Evolutionary conservation across 2,888 invertebrate genomes (phyloP), one percentile per base, ranked within the genome.

Genomic region (Phyto melanocephala): DNA sequence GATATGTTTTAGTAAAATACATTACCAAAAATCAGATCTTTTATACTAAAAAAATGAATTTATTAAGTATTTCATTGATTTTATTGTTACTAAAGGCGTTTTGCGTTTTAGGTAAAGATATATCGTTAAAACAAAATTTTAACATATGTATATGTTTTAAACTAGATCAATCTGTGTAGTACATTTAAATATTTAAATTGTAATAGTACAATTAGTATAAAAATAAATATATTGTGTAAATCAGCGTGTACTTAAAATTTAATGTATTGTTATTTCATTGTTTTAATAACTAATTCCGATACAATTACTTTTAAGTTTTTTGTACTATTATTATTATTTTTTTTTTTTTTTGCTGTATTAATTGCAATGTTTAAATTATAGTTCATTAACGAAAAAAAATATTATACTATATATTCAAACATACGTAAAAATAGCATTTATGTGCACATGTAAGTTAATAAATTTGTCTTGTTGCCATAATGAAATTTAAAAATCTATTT

Each of bases 401-500:
- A 42, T 42, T 15, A 11, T 40, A 2, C 13, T 11, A 13, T 40
- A n/a, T 52, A n/a, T 24, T 28, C 4, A 28, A 54, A 54, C n/a
- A 24, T 28, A 24, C 8, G 20, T 42, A n/a, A n/a, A n/a, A n/a
- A n/a, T n/a, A n/a, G n/a, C n/a, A n/a, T n/a, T n/a, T n/a, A n/a
- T n/a, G n/a, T n/a, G n/a, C n/a, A n/a, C n/a, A n/a, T n/a, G n/a
- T n/a, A n/a, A n/a, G 37, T 15, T 67, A 11, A n/a, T 42, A 35
- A 70, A 62, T 42, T 65, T 56, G 71, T 65, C 37, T 67, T 65
- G 80, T 70, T 80, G 80, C 80, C 80, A 80, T 80, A 80, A 58
- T 28, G 1, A 63, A 70, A 68, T 15, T 52, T 6, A 33, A 33
- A 33, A 33, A 33, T 40, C 28, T 35, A 35, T 63, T 54, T 33